phyloP scores from a whole-genome alignment of 2,888 invertebrate species.

The Aleiodes testaceus region DNA sequence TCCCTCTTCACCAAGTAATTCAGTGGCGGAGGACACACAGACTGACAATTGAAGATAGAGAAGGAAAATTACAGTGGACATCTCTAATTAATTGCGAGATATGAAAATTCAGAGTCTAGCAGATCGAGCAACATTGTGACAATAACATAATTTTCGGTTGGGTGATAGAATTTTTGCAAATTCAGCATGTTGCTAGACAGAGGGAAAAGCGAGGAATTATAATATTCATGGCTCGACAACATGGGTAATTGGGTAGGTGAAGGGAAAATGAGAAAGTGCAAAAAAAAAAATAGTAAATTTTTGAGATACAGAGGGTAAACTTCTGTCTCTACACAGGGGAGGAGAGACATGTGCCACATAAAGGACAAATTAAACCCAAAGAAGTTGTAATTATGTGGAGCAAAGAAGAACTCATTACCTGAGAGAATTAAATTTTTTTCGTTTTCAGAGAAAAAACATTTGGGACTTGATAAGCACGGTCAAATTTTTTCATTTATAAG shows the following conservation, averaged over 20 bases:
- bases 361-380: slow-evolving; percentile 18
- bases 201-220: slow-evolving; percentile 35
- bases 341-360: background rate
- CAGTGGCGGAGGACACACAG: slow-evolving; percentile 7
- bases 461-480: slow-evolving; percentile 25
- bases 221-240: slow-evolving; percentile 40
- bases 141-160: slow-evolving; percentile 46
- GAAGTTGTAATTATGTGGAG: slow-evolving; percentile 2
- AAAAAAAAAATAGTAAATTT: slow-evolving; percentile 29
- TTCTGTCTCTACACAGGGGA: slow-evolving; percentile 17
- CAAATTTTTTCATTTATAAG: slow-evolving; percentile 25
- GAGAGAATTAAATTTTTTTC: slow-evolving; percentile 28
- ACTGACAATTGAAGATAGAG: slow-evolving; percentile 2
- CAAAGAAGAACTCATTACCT: slow-evolving; percentile 29
- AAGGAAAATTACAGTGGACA: background rate
- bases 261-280: slow-evolving; percentile 19
- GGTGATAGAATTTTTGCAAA: slow-evolving; percentile 8
- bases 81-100: background rate
- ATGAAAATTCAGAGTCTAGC: slow-evolving; percentile 29
- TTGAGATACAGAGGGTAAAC: slow-evolving; percentile 10
- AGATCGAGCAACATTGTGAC: slow-evolving; percentile 36
- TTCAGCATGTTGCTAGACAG: slow-evolving; percentile 17
- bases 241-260: background rate
- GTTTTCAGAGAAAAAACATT: slow-evolving; percentile 1
- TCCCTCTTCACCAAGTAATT: slow-evolving; percentile 25